phyloP scores from a whole-genome alignment of 2,113 vertebrate genomes.

The Ammospiza nelsoni region DNA sequence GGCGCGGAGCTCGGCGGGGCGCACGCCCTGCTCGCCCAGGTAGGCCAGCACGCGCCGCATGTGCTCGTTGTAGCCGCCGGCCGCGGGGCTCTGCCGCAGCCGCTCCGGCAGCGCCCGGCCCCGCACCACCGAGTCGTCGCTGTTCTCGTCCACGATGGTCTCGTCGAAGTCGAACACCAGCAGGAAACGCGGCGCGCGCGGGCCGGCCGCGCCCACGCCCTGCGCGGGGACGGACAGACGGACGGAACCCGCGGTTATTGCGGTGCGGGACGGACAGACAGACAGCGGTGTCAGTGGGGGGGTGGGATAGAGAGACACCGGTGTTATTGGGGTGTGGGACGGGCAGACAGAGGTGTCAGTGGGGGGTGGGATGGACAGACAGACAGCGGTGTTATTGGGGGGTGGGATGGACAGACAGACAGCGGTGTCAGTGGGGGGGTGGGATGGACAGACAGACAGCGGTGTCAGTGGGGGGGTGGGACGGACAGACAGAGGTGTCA shows the following conservation, averaged over 20 bases:
- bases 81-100: slow-evolving; percentile 86
- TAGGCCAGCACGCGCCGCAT: slow-evolving; percentile 90
- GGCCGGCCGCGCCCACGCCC: slow-evolving; percentile 78
- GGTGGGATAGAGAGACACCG: too few relatives aligned
- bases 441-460: too few relatives aligned
- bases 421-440: too few relatives aligned
- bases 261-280: too few relatives aligned
- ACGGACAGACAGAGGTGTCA: too few relatives aligned
- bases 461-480: too few relatives aligned
- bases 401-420: too few relatives aligned
- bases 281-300: background rate
- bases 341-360: background rate
- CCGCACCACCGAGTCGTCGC: slow-evolving; percentile 86
- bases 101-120: slow-evolving; percentile 83
- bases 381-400: too few relatives aligned
- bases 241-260: too few relatives aligned
- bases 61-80: slow-evolving; percentile 90
- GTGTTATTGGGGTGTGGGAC: rapidly evolving
- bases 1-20: slow-evolving; percentile 77
- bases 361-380: too few relatives aligned
- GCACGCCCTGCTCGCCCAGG: slow-evolving; percentile 89
- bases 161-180: slow-evolving; percentile 97
- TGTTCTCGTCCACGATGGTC: slow-evolving; percentile 94
- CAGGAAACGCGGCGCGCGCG: slow-evolving; percentile 81
- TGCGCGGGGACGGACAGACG: slow-evolving; percentile 19